Evolutionary conservation across 2,113 vertebrate species (phyloP), one percentile per base, ranked within the genome.

Genomic region (Zosterops japonicus): DNA sequence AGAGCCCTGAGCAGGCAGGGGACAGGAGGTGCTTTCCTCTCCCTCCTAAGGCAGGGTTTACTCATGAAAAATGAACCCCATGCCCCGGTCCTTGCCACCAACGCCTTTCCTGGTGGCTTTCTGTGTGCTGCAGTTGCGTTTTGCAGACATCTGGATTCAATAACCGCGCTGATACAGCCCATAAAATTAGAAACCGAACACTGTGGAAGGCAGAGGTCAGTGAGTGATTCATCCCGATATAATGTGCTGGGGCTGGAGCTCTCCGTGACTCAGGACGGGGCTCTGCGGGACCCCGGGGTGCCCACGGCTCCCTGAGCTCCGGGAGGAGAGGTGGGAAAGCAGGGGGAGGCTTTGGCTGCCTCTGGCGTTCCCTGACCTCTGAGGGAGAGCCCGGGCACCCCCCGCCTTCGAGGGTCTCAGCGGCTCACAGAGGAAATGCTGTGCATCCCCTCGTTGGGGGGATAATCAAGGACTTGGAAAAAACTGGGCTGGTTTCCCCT

Each of bases 91-190:
- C 81, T 92, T 2, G 3, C 88, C 93, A 94, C 80, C 90, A 83
- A 14, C 72, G 91, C 87, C 33, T 53, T 53, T 94, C 95, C 76
- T 89, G 42, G 88, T 5, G 92, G 96, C 50, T 97, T 89, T 87
- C 60, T 78, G 78, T 81, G 89, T 33, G 94, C 93, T 95, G 96
- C 94, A 81, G 96, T 87, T 87, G 85, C 93, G 56, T 96, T 94
- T 94, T 63, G 91, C 83, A 91, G 95, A 97, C 97, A 98, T 98
- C 97, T 98, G 97, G 97, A 96, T 97, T 95, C 94, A 98, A 98
- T 98, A 98, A 95, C 79, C 3, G 69, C 2, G 52, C 88, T 96
- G 96, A 97, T 97, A 95, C 95, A 97, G 96, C 93, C 94, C 95
- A 96, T 98, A 97, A 98, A 98, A 97, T 97, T 87, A 97, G 97